phyloP scores from a whole-genome alignment of 2,113 vertebrate genomes.

The Geococcyx californianus region DNA sequence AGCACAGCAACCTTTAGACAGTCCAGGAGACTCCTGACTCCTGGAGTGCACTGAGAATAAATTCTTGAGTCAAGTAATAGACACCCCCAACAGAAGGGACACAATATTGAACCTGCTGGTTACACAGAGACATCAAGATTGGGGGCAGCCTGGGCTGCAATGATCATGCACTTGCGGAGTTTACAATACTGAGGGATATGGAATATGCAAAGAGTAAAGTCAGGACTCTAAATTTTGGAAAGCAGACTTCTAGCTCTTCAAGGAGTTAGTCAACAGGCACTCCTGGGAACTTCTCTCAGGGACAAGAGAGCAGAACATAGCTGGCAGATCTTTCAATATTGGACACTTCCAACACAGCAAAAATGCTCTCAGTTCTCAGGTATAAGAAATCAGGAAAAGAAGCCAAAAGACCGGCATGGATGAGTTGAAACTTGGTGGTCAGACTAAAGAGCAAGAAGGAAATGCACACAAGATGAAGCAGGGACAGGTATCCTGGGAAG shows the following conservation, averaged over 20 bases:
- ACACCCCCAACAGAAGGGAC: not conserved
- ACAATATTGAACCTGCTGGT: not conserved
- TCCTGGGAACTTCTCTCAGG: not conserved
- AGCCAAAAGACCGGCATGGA: no score
- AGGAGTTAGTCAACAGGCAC: not conserved
- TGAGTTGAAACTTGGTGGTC: not conserved
- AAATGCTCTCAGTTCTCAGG: no score
- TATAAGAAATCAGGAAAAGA: no score
- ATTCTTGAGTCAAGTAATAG: not conserved
- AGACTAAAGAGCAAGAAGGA: not conserved
- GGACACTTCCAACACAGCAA: no score
- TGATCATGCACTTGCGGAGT: not conserved
- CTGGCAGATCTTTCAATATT: not conserved
- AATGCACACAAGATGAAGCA: not conserved
- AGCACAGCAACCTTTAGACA: not conserved
- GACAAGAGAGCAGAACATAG: not conserved
- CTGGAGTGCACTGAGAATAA: not conserved
- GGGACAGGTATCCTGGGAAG: not conserved
- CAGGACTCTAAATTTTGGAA: not conserved
- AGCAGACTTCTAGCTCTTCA: not conserved
- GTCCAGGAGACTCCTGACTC: fast-evolving
- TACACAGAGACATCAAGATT: not conserved
- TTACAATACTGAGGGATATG: not conserved
- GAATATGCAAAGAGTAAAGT: fast-evolving
- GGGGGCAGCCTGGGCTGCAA: not conserved